Conservation (phyloP, 1,140 invertebrate species). For the Pseudomyrmex dendroicus region DNA sequence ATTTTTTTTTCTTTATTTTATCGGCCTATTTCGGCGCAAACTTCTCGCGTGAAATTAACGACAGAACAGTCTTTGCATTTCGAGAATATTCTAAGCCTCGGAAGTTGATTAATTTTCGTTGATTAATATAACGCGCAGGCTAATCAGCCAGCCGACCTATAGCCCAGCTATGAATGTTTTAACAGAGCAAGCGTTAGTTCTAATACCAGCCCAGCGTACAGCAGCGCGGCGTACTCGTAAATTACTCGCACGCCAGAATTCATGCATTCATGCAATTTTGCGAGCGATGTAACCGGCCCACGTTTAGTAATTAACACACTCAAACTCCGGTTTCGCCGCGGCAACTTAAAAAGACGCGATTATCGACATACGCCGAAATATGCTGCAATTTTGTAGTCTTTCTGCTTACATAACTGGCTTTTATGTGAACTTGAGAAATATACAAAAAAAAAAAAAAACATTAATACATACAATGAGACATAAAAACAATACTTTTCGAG, state of each 20-base stretch:
- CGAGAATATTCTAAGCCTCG: conserved; percentile 43
- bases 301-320: conserved; percentile 56
- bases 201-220: conserved; percentile 47
- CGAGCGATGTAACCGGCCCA: conserved; percentile 55
- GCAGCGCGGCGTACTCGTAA: conserved; percentile 41
- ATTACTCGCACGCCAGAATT: conserved; percentile 53
- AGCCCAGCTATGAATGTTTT: conserved; percentile 64
- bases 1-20: neutral
- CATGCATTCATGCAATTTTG: conserved; percentile 57
- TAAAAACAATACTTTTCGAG: too few relatives aligned
- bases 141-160: conserved; percentile 59
- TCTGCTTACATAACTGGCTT: conserved; percentile 6
- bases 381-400: conserved; percentile 25
- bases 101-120: conserved; percentile 63
- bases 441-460: too few relatives aligned
- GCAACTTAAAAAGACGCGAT: conserved; percentile 57
- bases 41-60: neutral
- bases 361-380: conserved; percentile 11
- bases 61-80: conserved; percentile 24
- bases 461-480: too few relatives aligned
- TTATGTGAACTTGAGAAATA: neutral
- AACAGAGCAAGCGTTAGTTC: conserved; percentile 59
- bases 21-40: neutral
- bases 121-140: conserved; percentile 50
- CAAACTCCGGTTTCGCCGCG: conserved; percentile 12